Evolutionary conservation across 1,140 invertebrate genomes (phyloP).

Genomic region (Eupeodes corollae): DNA sequence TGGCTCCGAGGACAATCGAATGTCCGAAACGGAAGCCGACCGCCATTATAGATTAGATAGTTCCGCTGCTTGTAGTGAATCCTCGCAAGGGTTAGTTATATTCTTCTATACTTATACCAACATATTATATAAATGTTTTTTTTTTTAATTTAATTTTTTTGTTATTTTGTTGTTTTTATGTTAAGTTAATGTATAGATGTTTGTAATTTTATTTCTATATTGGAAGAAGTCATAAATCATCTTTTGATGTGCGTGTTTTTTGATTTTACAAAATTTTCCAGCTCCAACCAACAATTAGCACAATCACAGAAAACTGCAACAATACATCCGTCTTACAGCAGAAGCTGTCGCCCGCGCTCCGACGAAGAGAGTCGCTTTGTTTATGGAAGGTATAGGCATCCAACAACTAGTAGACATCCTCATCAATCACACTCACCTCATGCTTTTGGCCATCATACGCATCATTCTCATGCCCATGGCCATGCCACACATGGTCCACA

Average conservation of each 20-base stretch:
- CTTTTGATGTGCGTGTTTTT: slow-evolving; percentile 5
- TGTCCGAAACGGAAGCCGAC: slow-evolving; percentile 84
- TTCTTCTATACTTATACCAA: background rate
- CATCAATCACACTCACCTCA: slow-evolving; percentile 38
- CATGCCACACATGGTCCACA: slow-evolving; percentile 38
- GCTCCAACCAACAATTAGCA: slow-evolving; percentile 37
- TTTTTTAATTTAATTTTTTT: slow-evolving; percentile 6
- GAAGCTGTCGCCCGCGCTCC: slow-evolving; percentile 40
- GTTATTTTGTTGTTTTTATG: no score
- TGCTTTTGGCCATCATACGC: slow-evolving; percentile 36
- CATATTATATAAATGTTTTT: slow-evolving; percentile 1
- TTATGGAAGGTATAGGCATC: slow-evolving; percentile 68
- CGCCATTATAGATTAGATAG: slow-evolving; percentile 76
- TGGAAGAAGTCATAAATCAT: slow-evolving; percentile 4
- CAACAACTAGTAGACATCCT: slow-evolving; percentile 47
- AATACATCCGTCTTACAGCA: slow-evolving; percentile 38
- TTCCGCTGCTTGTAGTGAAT: slow-evolving; percentile 62
- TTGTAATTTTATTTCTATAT: background rate
- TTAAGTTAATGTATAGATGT: no score
- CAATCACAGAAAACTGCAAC: slow-evolving; percentile 39
- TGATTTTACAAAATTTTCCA: slow-evolving; percentile 9
- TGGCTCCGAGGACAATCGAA: slow-evolving; percentile 80
- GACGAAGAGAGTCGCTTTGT: slow-evolving; percentile 58
- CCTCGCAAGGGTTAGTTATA: slow-evolving; percentile 53
- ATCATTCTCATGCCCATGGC: slow-evolving; percentile 36